Base-by-base conservation (phyloP, 2,113 vertebrate genomes). In the Cololabis saira region DNA sequence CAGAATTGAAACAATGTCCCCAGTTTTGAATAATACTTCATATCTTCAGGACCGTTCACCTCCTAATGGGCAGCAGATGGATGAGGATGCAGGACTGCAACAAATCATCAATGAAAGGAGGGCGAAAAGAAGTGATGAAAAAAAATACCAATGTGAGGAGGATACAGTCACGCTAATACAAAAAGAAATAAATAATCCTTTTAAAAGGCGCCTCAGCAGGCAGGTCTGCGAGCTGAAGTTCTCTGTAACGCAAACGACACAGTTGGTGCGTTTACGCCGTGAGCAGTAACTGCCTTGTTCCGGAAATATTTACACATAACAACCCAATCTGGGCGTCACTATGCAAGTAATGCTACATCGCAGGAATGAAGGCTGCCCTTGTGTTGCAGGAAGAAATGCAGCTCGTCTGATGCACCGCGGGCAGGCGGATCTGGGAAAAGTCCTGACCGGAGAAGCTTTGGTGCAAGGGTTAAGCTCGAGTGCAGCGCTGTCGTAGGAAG, bases 271-370 rank as follows among this genome's bases (percentile, higher is more conserved):
- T 40, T 0, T 24, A 50, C 24, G 59, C 43, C 27, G 17, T 44
- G 88, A 90, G 66, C 74, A 59, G 58, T 51, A 93, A 83, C 59
- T 86, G 88, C 92, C 94, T 92, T 86, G 79, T 80, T 89, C 89
- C 69, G 47, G 53, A 80, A 58, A 83, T 95, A 97, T 97, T 95
- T 97, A 97, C 96, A 97, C 61, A 87, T 91, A 78, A 58, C 90
- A 89, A 94, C 95, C 95, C 95, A 60, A 87, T 90, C 86, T 93
- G 95, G 95, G 95, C 86, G 93, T 5, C 79, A 51, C 56, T 76
- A 86, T 33, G 47, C 70, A 72, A 44, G 22, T 89, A 93, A 91
- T 94, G 96, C 96, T 98, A 98, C 96, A 96, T 95, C 90, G 93
- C 92, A 94, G 93, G 92, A 93, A 91, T 88, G 91, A 91, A 92